phyloP scores from a whole-genome alignment of 2,888 invertebrate genomes.

The Xanthorhoe designata region DNA sequence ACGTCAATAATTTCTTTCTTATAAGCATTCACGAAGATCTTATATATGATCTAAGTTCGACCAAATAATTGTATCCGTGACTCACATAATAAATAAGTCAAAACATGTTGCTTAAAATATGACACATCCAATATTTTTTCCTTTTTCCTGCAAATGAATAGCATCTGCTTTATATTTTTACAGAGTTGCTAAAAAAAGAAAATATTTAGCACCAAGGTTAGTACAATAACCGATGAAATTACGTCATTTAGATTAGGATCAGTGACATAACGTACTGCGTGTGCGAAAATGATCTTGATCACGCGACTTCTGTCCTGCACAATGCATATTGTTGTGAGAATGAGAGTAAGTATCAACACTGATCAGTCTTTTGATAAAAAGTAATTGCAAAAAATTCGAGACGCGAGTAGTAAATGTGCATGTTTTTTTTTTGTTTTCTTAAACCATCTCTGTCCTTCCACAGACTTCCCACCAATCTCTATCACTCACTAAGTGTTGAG shows the following conservation, averaged over 20 bases:
- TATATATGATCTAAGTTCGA: no score
- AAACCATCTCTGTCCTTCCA: no score
- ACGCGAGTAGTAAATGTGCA: no score
- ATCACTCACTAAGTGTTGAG: no score
- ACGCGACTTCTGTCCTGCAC: constrained; percentile 25
- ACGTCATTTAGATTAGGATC: constrained; percentile 29
- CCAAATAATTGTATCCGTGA: no score
- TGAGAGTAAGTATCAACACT: not conserved
- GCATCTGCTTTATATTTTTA: no score
- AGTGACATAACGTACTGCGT: constrained; percentile 27
- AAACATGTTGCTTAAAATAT: not conserved
- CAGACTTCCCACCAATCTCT: no score
- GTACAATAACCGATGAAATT: constrained; percentile 25
- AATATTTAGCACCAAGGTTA: not conserved
- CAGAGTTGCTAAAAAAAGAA: not conserved
- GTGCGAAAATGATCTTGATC: constrained; percentile 27
- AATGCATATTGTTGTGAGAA: constrained; percentile 21
- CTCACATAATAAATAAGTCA: not conserved
- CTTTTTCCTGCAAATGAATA: no score
- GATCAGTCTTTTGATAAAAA: not conserved
- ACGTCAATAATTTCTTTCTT: no score
- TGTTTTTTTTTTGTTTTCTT: no score
- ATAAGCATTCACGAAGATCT: not conserved
- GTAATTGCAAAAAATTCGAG: not conserved
- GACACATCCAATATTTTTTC: no score